Evolutionary conservation across 1,140 invertebrate species (phyloP).

Genomic region (Leptoteleia sp.): DNA sequence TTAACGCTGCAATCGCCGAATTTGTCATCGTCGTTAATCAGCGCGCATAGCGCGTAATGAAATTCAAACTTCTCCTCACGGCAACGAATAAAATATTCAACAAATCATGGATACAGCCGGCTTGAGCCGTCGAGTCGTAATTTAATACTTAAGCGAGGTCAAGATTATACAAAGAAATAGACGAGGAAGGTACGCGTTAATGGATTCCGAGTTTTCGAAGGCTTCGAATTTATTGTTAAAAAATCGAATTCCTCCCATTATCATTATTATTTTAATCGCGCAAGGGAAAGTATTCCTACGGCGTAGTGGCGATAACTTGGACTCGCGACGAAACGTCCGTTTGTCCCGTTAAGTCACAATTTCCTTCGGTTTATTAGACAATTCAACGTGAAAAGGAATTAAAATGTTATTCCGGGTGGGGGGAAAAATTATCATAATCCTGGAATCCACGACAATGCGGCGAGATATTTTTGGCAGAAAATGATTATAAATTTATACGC

Average conservation of each 20-base stretch:
- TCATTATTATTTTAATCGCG: constrained; percentile 1
- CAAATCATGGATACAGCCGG: constrained; percentile 19
- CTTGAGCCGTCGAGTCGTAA: constrained; percentile 21
- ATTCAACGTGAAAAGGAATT: too few relatives aligned
- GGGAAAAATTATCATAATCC: too few relatives aligned
- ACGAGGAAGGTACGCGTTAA: constrained; percentile 11
- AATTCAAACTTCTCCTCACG: constrained; percentile 33
- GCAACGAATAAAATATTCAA: constrained; percentile 31
- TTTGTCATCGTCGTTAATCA: constrained; percentile 23
- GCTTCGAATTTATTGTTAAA: constrained; percentile 20
- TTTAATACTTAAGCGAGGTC: constrained; percentile 51
- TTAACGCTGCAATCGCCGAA: constrained; percentile 9
- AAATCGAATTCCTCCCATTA: constrained; percentile 8
- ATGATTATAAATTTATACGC: too few relatives aligned
- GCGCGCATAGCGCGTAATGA: constrained; percentile 3
- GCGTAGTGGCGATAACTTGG: too few relatives aligned
- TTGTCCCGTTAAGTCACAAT: too few relatives aligned
- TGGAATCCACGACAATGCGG: too few relatives aligned
- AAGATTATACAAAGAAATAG: constrained; percentile 31
- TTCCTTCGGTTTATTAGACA: too few relatives aligned
- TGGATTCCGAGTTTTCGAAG: constrained; percentile 24
- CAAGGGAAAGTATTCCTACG: constrained; percentile 20
- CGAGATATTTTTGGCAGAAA: constrained; percentile 1
- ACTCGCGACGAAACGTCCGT: too few relatives aligned
- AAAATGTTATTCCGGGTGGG: too few relatives aligned